Evolutionary conservation across 2,113 vertebrate genomes (phyloP), one percentile per base, ranked within the genome.

Genomic region (Synchiropus splendidus): DNA sequence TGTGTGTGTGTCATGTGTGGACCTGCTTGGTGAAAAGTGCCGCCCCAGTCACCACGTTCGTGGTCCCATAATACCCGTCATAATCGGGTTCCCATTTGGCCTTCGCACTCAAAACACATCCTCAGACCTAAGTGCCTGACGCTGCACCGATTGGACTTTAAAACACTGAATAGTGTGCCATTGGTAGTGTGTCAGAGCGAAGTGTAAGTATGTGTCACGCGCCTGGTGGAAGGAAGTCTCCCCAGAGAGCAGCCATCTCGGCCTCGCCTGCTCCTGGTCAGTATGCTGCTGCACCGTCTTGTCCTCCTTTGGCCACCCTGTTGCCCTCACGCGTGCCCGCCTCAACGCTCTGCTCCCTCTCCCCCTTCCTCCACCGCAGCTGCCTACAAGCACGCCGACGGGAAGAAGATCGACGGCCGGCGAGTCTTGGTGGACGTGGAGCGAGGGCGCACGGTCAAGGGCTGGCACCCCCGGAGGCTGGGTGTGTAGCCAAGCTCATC

Each of bases 361-460:
- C 48, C 72, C 66, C 51, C 49, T 72, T 57, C 67, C 38, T 65
- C 65, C 69, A 56, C 71, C 84, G 41, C 86, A 95, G 92, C 92
- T 45, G 88, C 92, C 77, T 95, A 95, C 84, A 94, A 95, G 72
- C 92, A 95, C 12, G 92, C 91, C 11, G 92, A 95, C 0, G 91
- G 92, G 17, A 95, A 95, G 87, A 94, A 95, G 87, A 95, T 94
- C 1, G 92, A 94, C 1, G 92, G 90, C 31, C 75, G 90, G 31
- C 75, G 92, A 45, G 92, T 95, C 60, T 75, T 95, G 30, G 92
- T 95, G 51, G 92, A 95, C 1, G 92, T 95, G 67, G 92, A 95
- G 36, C 83, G 92, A 71, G 92, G 91, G 43, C 87, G 91, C 33
- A 95, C 92, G 0, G 91, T 94, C 39, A 95, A 94, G 62, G 92